Base-by-base conservation (phyloP, 2,113 vertebrate genomes). In the Xerus inauris region DNA sequence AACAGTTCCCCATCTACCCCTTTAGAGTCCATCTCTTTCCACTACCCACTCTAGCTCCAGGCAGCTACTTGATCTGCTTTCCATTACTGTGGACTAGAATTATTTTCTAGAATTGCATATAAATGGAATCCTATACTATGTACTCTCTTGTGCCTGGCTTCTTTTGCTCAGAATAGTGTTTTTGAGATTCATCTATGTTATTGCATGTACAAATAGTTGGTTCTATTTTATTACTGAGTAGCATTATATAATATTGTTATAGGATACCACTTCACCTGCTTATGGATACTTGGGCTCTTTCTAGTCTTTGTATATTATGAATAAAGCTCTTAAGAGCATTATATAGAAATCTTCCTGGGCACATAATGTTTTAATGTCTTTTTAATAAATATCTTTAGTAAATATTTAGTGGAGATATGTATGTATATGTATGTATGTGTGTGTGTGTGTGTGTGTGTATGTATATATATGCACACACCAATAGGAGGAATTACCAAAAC, bases 81-180 rank as follows among this genome's bases (percentile, higher is more conserved):
- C 67, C 77, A 3, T 83, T 71, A 12, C 65, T 64, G 67, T 85
- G 67, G 47, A 38, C 45, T 64, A 51, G 12, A 0, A 51, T n/a
- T 95, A 26, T 89, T 92, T 83, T 54, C 26, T 87, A 73, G 76
- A 83, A 75, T 84, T 84, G 79, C 35, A 35, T 64, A 28, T 32
- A 13, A n/a, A 26, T 67, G 28, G 64, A 87, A n/a, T 73, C 38
- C 35, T 57, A 12, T 1, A 38, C 6, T 59, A 24, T 49, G 32
- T 72, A 75, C 40, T 87, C 4, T 49, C 89, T 35, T 80, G 54
- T 57, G 62, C 59, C 86, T 85, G 20, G 12, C 38, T 40, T 54
- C 42, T 77, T 80, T 64, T 83, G 22, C 49, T 62, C 32, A 77
- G 38, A 40, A 51, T 83, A 32, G 1, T n/a, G 47, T 47, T 80